Base-by-base conservation (phyloP, 2,797 vertebrate genomes). In the Sternotherus odoratus region DNA sequence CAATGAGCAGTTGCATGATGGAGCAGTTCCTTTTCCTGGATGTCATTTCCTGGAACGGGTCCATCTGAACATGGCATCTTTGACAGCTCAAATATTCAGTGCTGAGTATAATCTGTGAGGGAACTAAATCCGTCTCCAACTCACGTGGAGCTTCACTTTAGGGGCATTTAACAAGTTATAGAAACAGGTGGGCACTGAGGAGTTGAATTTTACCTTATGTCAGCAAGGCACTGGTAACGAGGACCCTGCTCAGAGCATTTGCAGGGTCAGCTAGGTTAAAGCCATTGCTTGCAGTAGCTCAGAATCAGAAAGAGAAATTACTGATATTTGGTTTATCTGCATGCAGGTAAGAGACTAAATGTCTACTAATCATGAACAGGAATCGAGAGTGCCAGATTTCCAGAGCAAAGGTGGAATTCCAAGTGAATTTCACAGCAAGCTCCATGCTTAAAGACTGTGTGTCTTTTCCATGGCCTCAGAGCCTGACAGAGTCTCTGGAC, bases 401-500 rank as follows among this genome's bases (percentile, higher is more conserved):
- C 77, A 0, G 11, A 3, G 66, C 36, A 17, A 54, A 43, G 79
- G 83, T 82, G 83, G 48, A 75, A 46, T 75, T 75, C 72, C 0
- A 1, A 36, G 87, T 3, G 8, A 87, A 75, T 46, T 75, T 75
- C 24, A 69, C 60, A 2, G 0, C 54, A 36, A 51, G 69, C 56
- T 60, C 72, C 15, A 46, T n/a, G 80, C 81, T 53, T 1, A 0
- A 57, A 23, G 74, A 28, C 85, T 77, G 57, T 23, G 84, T 0
- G 1, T 15, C 72, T 46, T 28, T 0, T 0, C 0, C 4, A 4
- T 4, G 0, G 6, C 2, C 46, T 86, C n/a, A 0, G 0, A 39
- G 54, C 72, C 69, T 63, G 72, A 63, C 4, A 60, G 28, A 83
- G 50, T 33, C 83, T 83, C 77, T 78, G 79, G 28, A 4, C 95